phyloP scores from a whole-genome alignment of 1,140 invertebrate genomes.

The Eupeodes corollae region DNA sequence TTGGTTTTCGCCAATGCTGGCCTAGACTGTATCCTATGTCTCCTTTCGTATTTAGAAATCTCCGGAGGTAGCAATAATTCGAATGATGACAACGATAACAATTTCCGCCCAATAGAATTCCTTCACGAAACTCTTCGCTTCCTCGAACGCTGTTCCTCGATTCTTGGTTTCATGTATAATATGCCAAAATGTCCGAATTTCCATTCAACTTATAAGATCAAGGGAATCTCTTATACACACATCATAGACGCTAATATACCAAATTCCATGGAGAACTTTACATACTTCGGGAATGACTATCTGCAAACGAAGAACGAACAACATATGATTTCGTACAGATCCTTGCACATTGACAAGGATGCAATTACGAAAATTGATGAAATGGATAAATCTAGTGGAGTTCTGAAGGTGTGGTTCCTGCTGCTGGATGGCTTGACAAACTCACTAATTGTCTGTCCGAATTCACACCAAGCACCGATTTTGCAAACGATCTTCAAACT shows the following conservation, averaged over 20 bases:
- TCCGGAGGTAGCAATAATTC: slow-evolving; percentile 39
- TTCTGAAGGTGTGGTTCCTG: slow-evolving; percentile 83
- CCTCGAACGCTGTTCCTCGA: slow-evolving; percentile 71
- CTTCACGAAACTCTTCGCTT: slow-evolving; percentile 78
- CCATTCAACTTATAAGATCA: slow-evolving; percentile 77
- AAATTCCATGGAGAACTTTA: slow-evolving; percentile 56
- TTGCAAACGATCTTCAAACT: slow-evolving; percentile 79
- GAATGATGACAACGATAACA: slow-evolving; percentile 35
- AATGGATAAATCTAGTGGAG: slow-evolving; percentile 71
- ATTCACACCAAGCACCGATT: slow-evolving; percentile 73
- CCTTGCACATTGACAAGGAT: slow-evolving; percentile 42
- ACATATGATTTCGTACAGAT: slow-evolving; percentile 44
- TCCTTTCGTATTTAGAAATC: slow-evolving; percentile 49
- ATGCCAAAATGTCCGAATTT: slow-evolving; percentile 92
- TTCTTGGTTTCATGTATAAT: slow-evolving; percentile 81
- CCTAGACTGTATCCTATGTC: slow-evolving; percentile 81
- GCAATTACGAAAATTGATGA: slow-evolving; percentile 44
- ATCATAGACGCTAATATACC: slow-evolving; percentile 76
- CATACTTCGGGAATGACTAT: slow-evolving; percentile 38
- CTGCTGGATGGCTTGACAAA: slow-evolving; percentile 80
- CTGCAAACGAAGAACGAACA: slow-evolving; percentile 36
- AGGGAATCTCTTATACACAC: slow-evolving; percentile 62
- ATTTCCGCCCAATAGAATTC: slow-evolving; percentile 48
- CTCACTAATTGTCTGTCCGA: slow-evolving; percentile 66
- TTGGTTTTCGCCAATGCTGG: slow-evolving; percentile 88